Evolutionary conservation across 35 echinoderm and acorn worm genomes (phyloP).

Genomic region (Chiridota heheva): DNA sequence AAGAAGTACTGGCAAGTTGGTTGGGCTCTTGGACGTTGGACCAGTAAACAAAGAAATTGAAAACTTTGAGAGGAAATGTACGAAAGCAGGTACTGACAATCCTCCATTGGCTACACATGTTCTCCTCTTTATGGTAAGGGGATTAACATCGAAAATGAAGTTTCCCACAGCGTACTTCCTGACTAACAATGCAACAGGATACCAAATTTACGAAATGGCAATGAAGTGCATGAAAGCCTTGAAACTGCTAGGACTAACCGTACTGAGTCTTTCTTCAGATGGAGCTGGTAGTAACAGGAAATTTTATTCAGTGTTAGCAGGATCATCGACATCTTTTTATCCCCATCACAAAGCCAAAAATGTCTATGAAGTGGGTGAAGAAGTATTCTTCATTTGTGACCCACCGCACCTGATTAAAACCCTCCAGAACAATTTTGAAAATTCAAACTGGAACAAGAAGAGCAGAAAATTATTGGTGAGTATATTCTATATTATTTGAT

Average conservation of each 20-base stretch:
- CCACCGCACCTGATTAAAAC: conserved; percentile 32
- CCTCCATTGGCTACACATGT: conserved; percentile 9
- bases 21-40: conserved; percentile 9
- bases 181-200: background rate
- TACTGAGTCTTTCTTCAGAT: conserved; percentile 17
- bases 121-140: conserved; percentile 26
- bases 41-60: background rate
- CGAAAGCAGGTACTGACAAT: background rate
- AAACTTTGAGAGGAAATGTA: conserved; percentile 14
- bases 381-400: conserved; percentile 31
- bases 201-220: background rate
- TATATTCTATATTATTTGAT: background rate
- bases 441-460: conserved; percentile 7
- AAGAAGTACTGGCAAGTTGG: background rate
- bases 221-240: background rate
- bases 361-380: background rate
- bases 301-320: conserved; percentile 12
- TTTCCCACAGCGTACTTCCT: conserved; percentile 11
- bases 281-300: conserved; percentile 24
- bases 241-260: background rate
- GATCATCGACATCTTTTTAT: background rate
- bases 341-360: conserved; percentile 7
- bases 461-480: conserved; percentile 32
- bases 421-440: conserved; percentile 6
- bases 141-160: conserved; percentile 1